phyloP scores from a whole-genome alignment of 2,797 vertebrate species.

The Epinephelus coioides region DNA sequence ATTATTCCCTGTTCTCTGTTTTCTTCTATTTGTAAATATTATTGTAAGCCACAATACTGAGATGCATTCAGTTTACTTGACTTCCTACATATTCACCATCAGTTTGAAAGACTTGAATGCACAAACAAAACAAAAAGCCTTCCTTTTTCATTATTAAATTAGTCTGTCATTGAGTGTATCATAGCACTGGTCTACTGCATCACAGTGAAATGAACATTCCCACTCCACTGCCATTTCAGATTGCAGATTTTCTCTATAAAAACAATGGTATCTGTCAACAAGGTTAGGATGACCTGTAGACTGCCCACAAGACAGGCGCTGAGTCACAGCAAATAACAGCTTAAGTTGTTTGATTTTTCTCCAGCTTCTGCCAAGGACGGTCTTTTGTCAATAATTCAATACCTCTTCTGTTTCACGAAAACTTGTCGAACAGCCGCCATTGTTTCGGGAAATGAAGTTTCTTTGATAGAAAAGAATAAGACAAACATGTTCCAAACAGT shows the following conservation, averaged over 20 bases:
- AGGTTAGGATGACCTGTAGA: background rate
- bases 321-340: background rate
- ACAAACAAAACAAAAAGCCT: background rate
- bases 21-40: background rate
- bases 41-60: background rate
- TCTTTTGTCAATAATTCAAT: constrained; percentile 14
- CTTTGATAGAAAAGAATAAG: background rate
- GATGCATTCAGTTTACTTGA: background rate
- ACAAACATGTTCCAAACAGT: background rate
- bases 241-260: background rate
- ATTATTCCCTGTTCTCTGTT: background rate
- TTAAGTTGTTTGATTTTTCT: constrained; percentile 1
- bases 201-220: background rate
- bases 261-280: background rate
- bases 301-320: background rate
- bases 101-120: background rate
- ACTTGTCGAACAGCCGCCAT: background rate
- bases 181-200: background rate
- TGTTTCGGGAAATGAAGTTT: background rate
- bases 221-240: background rate
- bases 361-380: background rate
- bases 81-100: background rate
- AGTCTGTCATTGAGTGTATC: background rate
- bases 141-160: background rate
- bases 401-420: background rate